Conservation (phyloP, 1,140 invertebrate species). For the Scaptomyza pallida region DNA sequence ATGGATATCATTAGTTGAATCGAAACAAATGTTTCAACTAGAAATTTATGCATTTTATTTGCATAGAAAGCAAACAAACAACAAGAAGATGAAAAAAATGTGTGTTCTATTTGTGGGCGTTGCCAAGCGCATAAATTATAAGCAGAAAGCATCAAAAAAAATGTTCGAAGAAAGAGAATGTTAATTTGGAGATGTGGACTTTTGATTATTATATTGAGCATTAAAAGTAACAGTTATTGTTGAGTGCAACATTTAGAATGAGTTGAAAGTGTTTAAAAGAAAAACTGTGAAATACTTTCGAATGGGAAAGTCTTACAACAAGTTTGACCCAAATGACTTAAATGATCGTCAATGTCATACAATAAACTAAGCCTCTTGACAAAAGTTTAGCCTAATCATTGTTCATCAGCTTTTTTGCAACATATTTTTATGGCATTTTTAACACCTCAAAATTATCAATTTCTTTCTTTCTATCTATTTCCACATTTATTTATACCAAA, state of each 20-base stretch:
- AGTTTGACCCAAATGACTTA: slow-evolving; percentile 10
- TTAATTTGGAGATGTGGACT: slow-evolving; percentile 11
- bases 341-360: slow-evolving; percentile 3
- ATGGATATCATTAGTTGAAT: slow-evolving; percentile 16
- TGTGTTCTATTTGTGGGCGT: slow-evolving; percentile 25
- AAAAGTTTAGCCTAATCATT: slow-evolving; percentile 12
- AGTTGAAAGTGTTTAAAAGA: neutral
- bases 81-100: neutral
- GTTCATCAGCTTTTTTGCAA: slow-evolving; percentile 28
- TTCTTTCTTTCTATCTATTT: too few relatives aligned
- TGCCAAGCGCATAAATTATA: slow-evolving; percentile 17
- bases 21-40: slow-evolving; percentile 8
- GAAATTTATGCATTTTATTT: slow-evolving; percentile 31
- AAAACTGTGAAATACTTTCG: neutral
- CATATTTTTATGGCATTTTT: slow-evolving; percentile 23
- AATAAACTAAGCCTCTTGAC: slow-evolving; percentile 23
- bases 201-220: neutral
- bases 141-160: neutral
- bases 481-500: slow-evolving; percentile 22
- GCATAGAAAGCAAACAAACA: slow-evolving; percentile 40
- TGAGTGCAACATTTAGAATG: neutral
- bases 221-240: slow-evolving; percentile 26
- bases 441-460: slow-evolving; percentile 27
- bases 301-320: neutral
- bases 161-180: slow-evolving; percentile 44